Evolutionary conservation across 2,113 vertebrate genomes (phyloP), one percentile per base, ranked within the genome.

Genomic region (Upupa epops): DNA sequence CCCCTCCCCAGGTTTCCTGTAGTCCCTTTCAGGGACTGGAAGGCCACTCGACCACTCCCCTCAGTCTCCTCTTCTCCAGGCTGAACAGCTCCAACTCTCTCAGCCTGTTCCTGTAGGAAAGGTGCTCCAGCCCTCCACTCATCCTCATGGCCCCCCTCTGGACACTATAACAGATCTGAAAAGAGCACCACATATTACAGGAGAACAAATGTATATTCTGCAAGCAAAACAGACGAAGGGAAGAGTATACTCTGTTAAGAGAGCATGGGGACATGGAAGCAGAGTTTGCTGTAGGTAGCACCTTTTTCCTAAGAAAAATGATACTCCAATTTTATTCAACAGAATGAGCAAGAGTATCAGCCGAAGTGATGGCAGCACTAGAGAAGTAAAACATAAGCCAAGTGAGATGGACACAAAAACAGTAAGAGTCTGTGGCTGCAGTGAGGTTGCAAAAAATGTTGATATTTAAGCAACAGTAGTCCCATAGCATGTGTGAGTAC

Each of bases 151-250:
- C n/a, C n/a, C n/a, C n/a, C n/a, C n/a, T n/a, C n/a, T n/a, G n/a
- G n/a, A n/a, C n/a, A n/a, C n/a, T n/a, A n/a, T n/a, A n/a, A n/a
- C n/a, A 72, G 54, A 75, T 90, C 76, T 83, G 7, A 1, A 51
- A 95, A 88, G 77, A 86, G 46, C 4, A 1, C 13, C 70, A 63
- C 46, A 17, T 65, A 63, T 42, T 16, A 42, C 19, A 48, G 42
- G 77, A 86, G 93, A 94, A 95, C 76, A 79, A 86, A 93, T 34
- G 22, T 20, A 66, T 61, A 22, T 93, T 71, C 51, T 73, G 17
- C 49, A 73, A 90, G 29, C 9, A 60, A 72, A 84, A n/a, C 4
- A 61, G 54, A 82, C 36, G 56, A 84, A 94, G 55, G 40, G 15
- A 22, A 61, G 45, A 28, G 11, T 18, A 40, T 63, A 80, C 16